Conservation (phyloP, 2,888 invertebrate genomes). For the Aelia acuminata region DNA sequence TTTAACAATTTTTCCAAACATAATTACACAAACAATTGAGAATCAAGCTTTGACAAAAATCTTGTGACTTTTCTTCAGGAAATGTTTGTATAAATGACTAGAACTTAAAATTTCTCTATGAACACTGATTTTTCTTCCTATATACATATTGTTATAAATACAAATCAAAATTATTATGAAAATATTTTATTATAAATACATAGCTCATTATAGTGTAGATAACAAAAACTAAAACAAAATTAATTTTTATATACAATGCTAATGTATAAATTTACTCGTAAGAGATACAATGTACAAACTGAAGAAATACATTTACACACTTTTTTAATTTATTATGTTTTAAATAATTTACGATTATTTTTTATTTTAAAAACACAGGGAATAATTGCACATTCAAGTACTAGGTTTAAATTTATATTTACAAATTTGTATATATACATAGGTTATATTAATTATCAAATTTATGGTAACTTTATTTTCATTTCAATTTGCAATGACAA, state of each 20-base stretch:
- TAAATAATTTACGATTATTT: neutral
- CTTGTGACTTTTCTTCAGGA: neutral
- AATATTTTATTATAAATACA: conserved; percentile 54
- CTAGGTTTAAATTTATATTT: conserved; percentile 39
- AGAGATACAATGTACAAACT: conserved; percentile 29
- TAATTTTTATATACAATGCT: neutral
- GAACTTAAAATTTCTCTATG: conserved; percentile 23
- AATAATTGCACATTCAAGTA: conserved; percentile 58
- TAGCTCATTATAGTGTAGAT: conserved; percentile 5
- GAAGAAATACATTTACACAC: conserved; percentile 55
- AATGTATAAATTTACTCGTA: neutral
- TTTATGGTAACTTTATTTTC: conserved; percentile 48
- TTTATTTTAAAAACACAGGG: conserved; percentile 15
- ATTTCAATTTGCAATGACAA: neutral
- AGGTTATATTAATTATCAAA: conserved; percentile 20
- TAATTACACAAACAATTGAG: conserved; percentile 16
- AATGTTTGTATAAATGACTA: conserved; percentile 43
- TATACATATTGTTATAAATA: conserved; percentile 32
- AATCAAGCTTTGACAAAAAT: neutral
- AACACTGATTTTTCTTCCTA: conserved; percentile 11
- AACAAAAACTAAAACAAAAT: conserved; percentile 6
- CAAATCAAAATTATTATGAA: conserved; percentile 45
- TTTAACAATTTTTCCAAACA: neutral
- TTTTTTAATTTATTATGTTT: neutral
- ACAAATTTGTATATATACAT: conserved; percentile 43